A percentile compares a stretch with the other conserved stretches of the same genome.
phyloP scores from a whole-genome alignment of 2,888 invertebrate genomes.

The Cepaea hortensis region DNA sequence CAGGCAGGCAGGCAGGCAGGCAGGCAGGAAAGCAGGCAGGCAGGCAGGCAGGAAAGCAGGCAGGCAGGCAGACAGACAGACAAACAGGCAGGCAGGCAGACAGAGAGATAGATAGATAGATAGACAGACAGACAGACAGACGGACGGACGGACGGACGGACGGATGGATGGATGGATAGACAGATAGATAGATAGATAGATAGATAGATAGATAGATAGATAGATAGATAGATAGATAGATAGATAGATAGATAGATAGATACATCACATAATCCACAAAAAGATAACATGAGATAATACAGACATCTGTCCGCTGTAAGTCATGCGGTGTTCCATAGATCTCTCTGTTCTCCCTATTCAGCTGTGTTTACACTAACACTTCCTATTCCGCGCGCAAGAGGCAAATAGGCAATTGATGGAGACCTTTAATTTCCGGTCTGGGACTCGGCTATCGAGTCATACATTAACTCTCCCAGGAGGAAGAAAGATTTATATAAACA shows the following conservation, averaged over 20 bases:
- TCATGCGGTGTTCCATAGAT: too few relatives aligned
- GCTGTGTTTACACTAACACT: too few relatives aligned
- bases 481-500: too few relatives aligned
- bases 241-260: conserved; percentile 2
- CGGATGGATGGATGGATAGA: not conserved
- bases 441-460: too few relatives aligned
- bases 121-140: not conserved
- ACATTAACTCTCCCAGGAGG: too few relatives aligned
- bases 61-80: not conserved
- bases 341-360: too few relatives aligned
- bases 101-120: not conserved
- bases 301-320: too few relatives aligned
- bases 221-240: not conserved
- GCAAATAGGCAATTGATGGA: too few relatives aligned
- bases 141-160: not conserved
- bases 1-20: not conserved
- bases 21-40: not conserved
- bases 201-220: conserved; percentile 3
- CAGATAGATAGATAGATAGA: not conserved
- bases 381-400: too few relatives aligned
- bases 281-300: not conserved
- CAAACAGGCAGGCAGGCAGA: not conserved
- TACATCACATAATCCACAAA: not conserved
- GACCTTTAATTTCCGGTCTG: too few relatives aligned
- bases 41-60: not conserved